Evolutionary conservation across 2,888 invertebrate genomes (phyloP).

Genomic region (Acanthosepion pharaonis): DNA sequence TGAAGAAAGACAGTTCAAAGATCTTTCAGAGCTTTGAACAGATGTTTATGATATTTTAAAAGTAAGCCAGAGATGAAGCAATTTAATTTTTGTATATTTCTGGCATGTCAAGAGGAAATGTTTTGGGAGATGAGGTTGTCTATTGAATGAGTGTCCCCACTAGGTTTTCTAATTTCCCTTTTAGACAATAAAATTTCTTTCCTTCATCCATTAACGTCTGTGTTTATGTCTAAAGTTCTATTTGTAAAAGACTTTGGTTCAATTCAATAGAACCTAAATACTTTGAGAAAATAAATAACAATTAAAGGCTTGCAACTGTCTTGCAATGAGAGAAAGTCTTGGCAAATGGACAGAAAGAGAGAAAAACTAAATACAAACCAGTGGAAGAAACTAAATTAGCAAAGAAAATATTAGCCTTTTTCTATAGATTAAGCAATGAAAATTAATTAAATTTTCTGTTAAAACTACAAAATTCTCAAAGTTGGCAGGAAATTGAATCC

Average conservation of each 20-base stretch:
- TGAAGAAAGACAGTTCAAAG: background rate
- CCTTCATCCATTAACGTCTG: background rate
- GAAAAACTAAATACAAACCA: background rate
- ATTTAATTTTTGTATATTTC: conserved; percentile 5
- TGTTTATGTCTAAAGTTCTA: conserved; percentile 12
- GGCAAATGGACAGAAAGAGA: background rate
- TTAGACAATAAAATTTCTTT: background rate
- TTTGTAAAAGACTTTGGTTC: background rate
- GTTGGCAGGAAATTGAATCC: too few relatives aligned
- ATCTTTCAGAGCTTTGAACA: background rate
- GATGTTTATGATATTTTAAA: conserved; percentile 33
- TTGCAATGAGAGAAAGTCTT: conserved; percentile 2
- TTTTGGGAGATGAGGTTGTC: background rate
- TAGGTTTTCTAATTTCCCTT: background rate
- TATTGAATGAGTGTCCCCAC: background rate
- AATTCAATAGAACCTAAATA: background rate
- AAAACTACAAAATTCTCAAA: background rate
- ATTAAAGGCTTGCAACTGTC: background rate
- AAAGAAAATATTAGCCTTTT: background rate
- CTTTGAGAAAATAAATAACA: background rate
- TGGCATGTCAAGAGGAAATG: conserved; percentile 14
- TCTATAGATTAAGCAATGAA: background rate
- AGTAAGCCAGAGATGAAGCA: background rate
- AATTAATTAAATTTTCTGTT: background rate
- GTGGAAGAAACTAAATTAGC: background rate